A percentile compares a stretch with the other conserved stretches of the same genome.
phyloP scores from a whole-genome alignment of 2,113 vertebrate genomes.

The Microcebus ravelobensis region DNA sequence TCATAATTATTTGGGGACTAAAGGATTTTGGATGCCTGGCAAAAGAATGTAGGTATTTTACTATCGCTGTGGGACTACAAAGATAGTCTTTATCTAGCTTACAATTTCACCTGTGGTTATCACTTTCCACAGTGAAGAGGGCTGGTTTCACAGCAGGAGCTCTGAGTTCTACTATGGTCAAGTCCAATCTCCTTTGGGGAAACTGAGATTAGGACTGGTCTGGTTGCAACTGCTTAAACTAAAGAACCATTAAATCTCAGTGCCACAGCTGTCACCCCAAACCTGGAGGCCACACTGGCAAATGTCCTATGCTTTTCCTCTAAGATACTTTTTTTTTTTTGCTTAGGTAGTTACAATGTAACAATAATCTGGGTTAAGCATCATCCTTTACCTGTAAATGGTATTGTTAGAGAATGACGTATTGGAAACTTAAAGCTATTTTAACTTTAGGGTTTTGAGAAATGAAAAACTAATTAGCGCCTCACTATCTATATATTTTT shows the following conservation, averaged over 20 bases:
- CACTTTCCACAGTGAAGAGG: neutral
- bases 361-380: neutral
- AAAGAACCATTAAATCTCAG: neutral
- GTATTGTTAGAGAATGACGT: neutral
- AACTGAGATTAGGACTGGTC: neutral
- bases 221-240: neutral
- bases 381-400: neutral
- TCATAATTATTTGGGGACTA: neutral
- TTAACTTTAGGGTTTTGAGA: neutral
- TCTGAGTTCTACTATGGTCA: neutral
- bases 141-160: neutral
- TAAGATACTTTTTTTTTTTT: neutral
- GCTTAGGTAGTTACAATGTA: neutral
- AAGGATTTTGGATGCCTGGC: neutral
- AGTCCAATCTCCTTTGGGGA: neutral
- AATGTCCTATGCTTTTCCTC: neutral
- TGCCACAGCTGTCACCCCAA: neutral
- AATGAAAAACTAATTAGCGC: conserved; percentile 54
- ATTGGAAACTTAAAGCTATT: neutral
- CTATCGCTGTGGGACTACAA: neutral
- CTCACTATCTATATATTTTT: neutral
- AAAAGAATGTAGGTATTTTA: neutral
- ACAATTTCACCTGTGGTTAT: neutral
- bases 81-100: neutral
- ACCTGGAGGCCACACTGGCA: neutral